These are phyloP conservation scores for Triplophysa siluroides DNA, from an alignment of 2,113 vertebrate species.

Conservation along the genomic window DNA sequence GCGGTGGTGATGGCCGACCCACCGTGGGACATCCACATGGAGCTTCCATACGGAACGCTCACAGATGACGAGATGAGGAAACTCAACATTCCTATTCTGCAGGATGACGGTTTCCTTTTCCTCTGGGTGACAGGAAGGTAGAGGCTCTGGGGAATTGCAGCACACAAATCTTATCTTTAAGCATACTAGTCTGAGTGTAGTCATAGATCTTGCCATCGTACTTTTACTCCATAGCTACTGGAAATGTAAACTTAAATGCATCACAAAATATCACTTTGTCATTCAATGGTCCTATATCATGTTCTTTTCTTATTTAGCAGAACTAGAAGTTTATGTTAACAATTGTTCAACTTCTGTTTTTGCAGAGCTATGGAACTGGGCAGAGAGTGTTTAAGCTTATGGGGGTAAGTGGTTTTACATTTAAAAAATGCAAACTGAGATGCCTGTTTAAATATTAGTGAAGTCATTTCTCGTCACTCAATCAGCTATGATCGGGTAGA, in stretches of 20 bases:
- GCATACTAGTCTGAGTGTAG: background rate
- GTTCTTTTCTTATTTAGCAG: background rate
- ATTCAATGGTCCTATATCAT: background rate
- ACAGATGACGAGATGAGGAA: conserved; percentile 95
- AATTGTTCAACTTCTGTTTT: conserved; percentile 25
- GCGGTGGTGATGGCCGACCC: conserved; percentile 96
- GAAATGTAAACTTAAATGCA: background rate
- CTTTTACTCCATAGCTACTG: background rate
- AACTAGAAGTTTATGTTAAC: background rate
- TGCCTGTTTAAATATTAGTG: background rate
- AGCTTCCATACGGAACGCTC: conserved; percentile 90
- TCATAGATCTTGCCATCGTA: background rate
- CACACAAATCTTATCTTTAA: background rate
- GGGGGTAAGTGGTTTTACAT: conserved; percentile 79
- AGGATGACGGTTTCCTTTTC: conserved; percentile 94
- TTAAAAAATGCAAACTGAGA: background rate
- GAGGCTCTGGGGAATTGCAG: background rate
- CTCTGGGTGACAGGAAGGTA: conserved; percentile 95
- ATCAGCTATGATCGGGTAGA: conserved; percentile 86
- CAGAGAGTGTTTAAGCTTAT: conserved; percentile 88
- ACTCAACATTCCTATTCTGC: conserved; percentile 89
- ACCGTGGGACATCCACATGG: conserved; percentile 97
- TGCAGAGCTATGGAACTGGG: conserved; percentile 90
- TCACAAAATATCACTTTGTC: background rate
- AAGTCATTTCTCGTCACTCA: conserved; percentile 16